Percentiles rank a stretch among this genome's conserved stretches.
phyloP scores from a whole-genome alignment of 1,140 invertebrate species.

The Danaus melanippus region DNA sequence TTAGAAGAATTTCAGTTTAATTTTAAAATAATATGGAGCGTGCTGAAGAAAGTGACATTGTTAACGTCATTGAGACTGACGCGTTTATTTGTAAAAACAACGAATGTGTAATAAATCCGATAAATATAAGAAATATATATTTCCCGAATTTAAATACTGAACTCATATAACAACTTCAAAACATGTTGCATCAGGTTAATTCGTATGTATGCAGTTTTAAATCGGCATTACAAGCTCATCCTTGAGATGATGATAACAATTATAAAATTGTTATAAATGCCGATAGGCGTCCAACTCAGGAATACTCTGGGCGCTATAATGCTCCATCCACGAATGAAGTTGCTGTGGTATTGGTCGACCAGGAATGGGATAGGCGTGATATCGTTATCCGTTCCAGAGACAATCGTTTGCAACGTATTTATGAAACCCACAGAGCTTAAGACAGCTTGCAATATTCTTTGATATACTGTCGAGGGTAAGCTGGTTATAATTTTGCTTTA shows the following conservation, averaged over 20 bases:
- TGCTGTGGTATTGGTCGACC: constrained; percentile 17
- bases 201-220: constrained; percentile 9
- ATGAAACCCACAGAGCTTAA: constrained; percentile 9
- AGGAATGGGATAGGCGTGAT: constrained; percentile 17
- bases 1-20: too few species aligned
- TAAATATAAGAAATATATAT: constrained; percentile 14
- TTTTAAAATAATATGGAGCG: too few species aligned
- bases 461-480: too few species aligned
- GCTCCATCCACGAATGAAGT: constrained; percentile 9
- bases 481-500: not conserved
- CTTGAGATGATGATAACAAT: too few species aligned
- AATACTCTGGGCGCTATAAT: too few species aligned
- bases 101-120: too few species aligned
- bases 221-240: not conserved
- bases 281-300: too few species aligned
- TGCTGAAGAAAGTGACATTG: too few species aligned
- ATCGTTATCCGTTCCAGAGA: constrained; percentile 8
- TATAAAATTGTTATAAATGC: too few species aligned
- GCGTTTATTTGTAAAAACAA: too few species aligned
- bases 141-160: constrained; percentile 15
- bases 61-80: too few species aligned
- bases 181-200: constrained; percentile 24
- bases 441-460: not conserved
- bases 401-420: constrained; percentile 12
- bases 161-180: constrained; percentile 14